Evolutionary conservation across 2,888 invertebrate species (phyloP), one percentile per base, ranked within the genome.

Genomic region (Eupithecia subfuscata): DNA sequence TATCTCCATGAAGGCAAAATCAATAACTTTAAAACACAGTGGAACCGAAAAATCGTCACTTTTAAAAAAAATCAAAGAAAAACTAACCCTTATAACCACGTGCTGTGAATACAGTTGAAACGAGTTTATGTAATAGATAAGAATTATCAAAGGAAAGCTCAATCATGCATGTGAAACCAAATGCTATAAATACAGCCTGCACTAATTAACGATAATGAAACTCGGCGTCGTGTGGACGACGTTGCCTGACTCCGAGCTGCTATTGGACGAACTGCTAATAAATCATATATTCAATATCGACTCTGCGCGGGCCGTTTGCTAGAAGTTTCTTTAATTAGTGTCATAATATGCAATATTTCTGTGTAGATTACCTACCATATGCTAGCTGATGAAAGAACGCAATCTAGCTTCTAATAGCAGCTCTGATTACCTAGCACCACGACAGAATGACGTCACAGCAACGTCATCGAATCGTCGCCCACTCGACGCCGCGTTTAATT

Each of bases 381-480:
- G 5, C 37, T n/a, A n/a, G 18, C n/a, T 52, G 48, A n/a, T 18
- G n/a, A 52, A 52, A 52, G 16, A 45, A 45, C 16, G 48, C n/a
- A 52, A n/a, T 52, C n/a, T n/a, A n/a, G 48, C 11, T 22, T 52
- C 52, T 52, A 52, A 22, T 52, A 52, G 52, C 52, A 52, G 22
- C n/a, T 11, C n/a, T 52, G 52, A 52, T n/a, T 52, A 56, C 56
- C 22, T 11, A 48, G 18, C 22, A 18, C 12, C 48, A 7, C 7
- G 48, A 60, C 12, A 60, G 60, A 25, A 60, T 25, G 60, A 60
- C 60, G 60, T 60, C 60, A 60, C 14, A 60, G 14, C 60, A 14
- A 60, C 25, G 12, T 22, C 60, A 60, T 60, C 6, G 60, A 25
- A 60, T 60, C 60, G 60, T 60, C 60, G 60, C 56, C 56, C 56